Evolutionary conservation across 2,113 vertebrate genomes (phyloP).

Genomic region (Mormoops blainvillei): DNA sequence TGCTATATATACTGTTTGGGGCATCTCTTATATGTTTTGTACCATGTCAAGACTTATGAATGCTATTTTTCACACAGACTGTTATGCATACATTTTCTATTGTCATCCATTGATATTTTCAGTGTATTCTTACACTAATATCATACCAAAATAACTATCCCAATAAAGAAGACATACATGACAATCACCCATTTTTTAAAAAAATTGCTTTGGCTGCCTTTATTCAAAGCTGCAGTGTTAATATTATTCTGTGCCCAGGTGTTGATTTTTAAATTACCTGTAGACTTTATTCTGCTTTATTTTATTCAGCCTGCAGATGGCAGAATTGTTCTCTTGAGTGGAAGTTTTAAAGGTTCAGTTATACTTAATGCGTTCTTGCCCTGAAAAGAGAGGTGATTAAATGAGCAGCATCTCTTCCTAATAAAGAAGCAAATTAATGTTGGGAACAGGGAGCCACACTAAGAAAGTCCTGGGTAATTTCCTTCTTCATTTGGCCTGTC

Average conservation of each 20-base stretch:
- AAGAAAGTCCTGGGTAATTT: conserved; percentile 28
- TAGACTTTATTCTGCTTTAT: neutral
- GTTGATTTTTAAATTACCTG: neutral
- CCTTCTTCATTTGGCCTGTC: neutral
- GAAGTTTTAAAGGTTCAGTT: neutral
- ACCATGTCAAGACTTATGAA: neutral
- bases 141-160: neutral
- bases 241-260: neutral
- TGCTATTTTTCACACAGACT: neutral
- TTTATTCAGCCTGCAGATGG: conserved; percentile 59
- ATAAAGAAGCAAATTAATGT: conserved; percentile 18
- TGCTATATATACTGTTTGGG: neutral
- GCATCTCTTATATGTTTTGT: neutral
- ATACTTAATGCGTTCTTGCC: neutral
- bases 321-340: conserved; percentile 49
- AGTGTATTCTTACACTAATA: neutral
- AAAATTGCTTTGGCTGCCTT: neutral
- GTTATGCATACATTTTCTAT: neutral
- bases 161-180: neutral
- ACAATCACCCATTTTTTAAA: neutral
- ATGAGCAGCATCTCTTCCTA: neutral
- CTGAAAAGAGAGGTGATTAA: conserved; percentile 24
- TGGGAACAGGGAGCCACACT: neutral
- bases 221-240: neutral
- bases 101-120: neutral